Evolutionary conservation across 2,888 invertebrate genomes (phyloP).

Genomic region (Conomelus anceps): DNA sequence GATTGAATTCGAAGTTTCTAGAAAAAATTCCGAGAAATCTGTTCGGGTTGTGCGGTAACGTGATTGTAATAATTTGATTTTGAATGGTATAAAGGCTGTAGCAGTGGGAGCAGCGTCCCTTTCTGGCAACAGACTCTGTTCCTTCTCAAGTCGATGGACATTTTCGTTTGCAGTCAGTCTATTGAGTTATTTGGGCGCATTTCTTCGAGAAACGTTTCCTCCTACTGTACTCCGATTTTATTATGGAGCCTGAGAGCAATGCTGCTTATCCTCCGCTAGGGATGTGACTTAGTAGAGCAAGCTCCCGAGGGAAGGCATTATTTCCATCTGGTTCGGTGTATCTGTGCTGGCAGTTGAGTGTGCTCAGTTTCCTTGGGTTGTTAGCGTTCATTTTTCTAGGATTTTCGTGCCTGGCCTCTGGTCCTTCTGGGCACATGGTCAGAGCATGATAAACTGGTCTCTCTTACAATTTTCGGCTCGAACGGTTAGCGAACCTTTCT

Average conservation of each 20-base stretch:
- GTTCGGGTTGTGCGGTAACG: not conserved
- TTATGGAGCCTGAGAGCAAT: not conserved
- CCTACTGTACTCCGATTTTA: not conserved
- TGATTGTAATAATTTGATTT: not conserved
- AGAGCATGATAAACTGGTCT: not conserved
- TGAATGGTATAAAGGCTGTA: not conserved
- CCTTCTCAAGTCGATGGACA: not conserved
- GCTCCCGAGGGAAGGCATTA: not conserved
- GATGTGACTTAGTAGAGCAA: not conserved
- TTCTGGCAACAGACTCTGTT: not conserved
- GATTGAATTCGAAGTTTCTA: not conserved
- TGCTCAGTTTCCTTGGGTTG: not conserved
- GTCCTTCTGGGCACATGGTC: not conserved
- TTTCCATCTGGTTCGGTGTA: not conserved
- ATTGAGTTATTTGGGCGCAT: not conserved
- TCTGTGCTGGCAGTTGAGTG: not conserved
- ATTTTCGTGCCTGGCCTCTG: not conserved
- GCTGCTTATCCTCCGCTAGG: not conserved
- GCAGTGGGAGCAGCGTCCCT: not conserved
- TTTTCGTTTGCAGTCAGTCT: not conserved
- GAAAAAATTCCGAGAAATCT: not conserved
- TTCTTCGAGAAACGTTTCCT: not conserved
- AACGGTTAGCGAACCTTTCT: not conserved
- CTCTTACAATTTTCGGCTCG: not conserved
- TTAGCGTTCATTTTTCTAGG: not conserved